phyloP scores from a whole-genome alignment of 1,140 invertebrate species.

The Galendromus occidentalis region DNA sequence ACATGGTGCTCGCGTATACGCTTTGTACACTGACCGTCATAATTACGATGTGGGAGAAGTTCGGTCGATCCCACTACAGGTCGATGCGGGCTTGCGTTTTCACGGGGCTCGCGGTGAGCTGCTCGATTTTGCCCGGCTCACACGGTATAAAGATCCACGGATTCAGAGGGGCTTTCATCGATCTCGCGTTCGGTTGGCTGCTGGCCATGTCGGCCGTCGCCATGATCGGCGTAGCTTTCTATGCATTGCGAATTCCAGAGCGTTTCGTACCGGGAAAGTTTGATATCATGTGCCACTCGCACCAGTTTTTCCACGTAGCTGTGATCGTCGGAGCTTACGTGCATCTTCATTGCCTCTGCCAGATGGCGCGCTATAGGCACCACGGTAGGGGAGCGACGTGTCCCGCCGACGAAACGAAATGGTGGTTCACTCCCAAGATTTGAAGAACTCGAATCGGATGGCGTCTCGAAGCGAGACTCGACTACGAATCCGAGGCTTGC shows the following conservation, averaged over 20 bases:
- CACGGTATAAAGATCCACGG: neutral
- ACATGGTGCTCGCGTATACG: slow-evolving; percentile 27
- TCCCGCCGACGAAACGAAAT: neutral
- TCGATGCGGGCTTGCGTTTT: slow-evolving; percentile 27
- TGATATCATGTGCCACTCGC: slow-evolving; percentile 15
- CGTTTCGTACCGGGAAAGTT: slow-evolving; percentile 15
- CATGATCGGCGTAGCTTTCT: slow-evolving; percentile 18
- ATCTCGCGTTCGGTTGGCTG: slow-evolving; percentile 37
- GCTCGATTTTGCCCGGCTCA: neutral
- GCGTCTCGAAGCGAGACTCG: too few relatives aligned
- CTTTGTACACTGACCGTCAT: slow-evolving; percentile 33
- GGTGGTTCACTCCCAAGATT: neutral
- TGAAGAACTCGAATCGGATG: too few relatives aligned
- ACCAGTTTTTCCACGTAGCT: slow-evolving; percentile 15
- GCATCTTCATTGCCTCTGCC: neutral
- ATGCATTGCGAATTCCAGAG: slow-evolving; percentile 15
- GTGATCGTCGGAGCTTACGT: slow-evolving; percentile 12
- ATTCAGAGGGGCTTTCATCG: slow-evolving; percentile 23
- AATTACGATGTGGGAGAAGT: slow-evolving; percentile 36
- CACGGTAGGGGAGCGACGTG: neutral
- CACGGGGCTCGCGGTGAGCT: slow-evolving; percentile 2
- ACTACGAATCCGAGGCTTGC: too few relatives aligned
- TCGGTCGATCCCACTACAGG: slow-evolving; percentile 30
- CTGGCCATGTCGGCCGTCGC: slow-evolving; percentile 25
- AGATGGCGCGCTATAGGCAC: neutral